These are phyloP conservation scores for Heteractis magnifica DNA, from an alignment of 92 coral and sea anemone species.

Conservation along the genomic window DNA sequence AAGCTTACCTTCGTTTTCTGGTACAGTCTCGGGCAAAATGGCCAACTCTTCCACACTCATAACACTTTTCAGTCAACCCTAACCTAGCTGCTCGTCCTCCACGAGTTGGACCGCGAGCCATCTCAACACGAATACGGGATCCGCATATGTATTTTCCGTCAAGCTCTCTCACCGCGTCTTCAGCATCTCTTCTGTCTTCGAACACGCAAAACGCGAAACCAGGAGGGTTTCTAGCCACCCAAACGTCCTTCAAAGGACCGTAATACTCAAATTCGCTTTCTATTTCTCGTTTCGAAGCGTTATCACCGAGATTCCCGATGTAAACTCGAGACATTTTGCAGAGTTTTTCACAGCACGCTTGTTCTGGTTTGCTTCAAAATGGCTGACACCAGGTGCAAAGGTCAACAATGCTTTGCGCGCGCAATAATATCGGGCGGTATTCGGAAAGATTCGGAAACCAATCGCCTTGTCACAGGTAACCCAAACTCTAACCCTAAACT, in stretches of 20 bases:
- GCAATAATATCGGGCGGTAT: not conserved
- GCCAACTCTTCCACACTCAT: conserved; percentile 93
- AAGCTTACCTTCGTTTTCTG: conserved; percentile 30
- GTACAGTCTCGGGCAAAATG: conserved; percentile 96
- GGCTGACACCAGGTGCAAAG: not conserved
- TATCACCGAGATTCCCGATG: conserved; percentile 91
- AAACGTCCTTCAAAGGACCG: conserved; percentile 94
- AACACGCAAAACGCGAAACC: conserved; percentile 96
- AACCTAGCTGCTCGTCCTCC: conserved; percentile 90
- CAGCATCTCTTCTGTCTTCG: conserved; percentile 96
- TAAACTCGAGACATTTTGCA: conserved; percentile 83
- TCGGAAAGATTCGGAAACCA: conserved; percentile 7
- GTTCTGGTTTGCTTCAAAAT: not conserved
- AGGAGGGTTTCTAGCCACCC: conserved; percentile 99
- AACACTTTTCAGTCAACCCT: conserved; percentile 88
- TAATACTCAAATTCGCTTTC: conserved; percentile 80
- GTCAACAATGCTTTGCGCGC: conserved; percentile 39
- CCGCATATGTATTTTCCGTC: conserved; percentile 82
- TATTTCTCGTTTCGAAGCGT: conserved; percentile 89
- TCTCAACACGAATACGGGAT: conserved; percentile 77
- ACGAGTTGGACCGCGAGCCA: conserved; percentile 95
- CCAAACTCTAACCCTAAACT: not conserved
- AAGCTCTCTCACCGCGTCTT: conserved; percentile 77
- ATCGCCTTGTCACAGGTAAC: not conserved
- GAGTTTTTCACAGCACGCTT: not conserved